Conservation (phyloP, 2,888 invertebrate species). For the Tillus elongatus region DNA sequence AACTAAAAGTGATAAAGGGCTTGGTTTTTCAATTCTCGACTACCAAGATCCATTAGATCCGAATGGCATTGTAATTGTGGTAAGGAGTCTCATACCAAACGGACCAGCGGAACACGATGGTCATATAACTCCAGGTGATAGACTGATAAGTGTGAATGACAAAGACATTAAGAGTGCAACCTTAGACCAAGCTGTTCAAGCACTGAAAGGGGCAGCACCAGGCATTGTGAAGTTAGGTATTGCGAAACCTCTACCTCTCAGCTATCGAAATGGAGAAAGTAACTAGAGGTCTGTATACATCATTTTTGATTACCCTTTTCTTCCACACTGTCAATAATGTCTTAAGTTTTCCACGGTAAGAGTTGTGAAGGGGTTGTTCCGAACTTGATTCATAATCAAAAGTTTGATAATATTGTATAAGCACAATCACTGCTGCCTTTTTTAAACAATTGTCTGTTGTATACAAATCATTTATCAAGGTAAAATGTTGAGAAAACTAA, state of each 20-base stretch:
- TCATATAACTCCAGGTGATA: slow-evolving; percentile 83
- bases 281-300: not conserved
- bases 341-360: not conserved
- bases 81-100: slow-evolving; percentile 92
- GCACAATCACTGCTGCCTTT: slow-evolving; percentile 31
- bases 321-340: too few species aligned
- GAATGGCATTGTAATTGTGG: slow-evolving; percentile 91
- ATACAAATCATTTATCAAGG: too few species aligned
- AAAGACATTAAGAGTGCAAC: slow-evolving; percentile 83
- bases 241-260: slow-evolving; percentile 62
- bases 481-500: too few species aligned
- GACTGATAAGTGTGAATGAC: slow-evolving; percentile 86
- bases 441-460: too few species aligned
- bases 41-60: slow-evolving; percentile 96
- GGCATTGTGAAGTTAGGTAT: slow-evolving; percentile 88
- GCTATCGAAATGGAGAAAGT: not conserved
- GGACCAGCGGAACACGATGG: slow-evolving; percentile 96
- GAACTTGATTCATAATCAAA: not conserved
- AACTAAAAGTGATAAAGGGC: slow-evolving; percentile 87
- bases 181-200: slow-evolving; percentile 90
- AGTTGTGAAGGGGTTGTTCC: not conserved
- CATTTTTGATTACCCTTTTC: not conserved
- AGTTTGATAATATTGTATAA: slow-evolving; percentile 8
- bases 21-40: slow-evolving; percentile 97
- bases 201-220: slow-evolving; percentile 85